phyloP scores from a whole-genome alignment of 2,113 vertebrate species.

The Ageneiosus marmoratus region DNA sequence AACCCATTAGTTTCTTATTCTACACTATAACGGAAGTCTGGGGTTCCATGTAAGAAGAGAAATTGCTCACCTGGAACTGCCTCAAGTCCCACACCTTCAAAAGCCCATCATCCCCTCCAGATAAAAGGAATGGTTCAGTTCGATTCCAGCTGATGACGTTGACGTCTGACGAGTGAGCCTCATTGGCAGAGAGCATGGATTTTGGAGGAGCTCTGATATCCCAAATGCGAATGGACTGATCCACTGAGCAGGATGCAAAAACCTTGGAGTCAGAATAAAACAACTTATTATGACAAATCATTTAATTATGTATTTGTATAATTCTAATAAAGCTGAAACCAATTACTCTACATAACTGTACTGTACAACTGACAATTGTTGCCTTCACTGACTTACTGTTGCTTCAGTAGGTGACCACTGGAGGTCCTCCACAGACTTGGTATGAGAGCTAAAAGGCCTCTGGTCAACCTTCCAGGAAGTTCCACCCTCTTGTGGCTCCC shows the following conservation, averaged over 20 bases:
- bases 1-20: neutral
- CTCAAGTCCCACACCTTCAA: slow-evolving; percentile 89
- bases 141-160: slow-evolving; percentile 90
- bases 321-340: neutral
- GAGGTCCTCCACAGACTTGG: slow-evolving; percentile 85
- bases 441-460: slow-evolving; percentile 84
- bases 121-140: slow-evolving; percentile 85
- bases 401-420: slow-evolving; percentile 92
- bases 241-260: slow-evolving; percentile 87
- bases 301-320: neutral
- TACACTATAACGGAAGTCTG: neutral
- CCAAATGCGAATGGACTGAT: slow-evolving; percentile 86
- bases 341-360: neutral
- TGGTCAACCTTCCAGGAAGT: slow-evolving; percentile 85
- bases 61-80: slow-evolving; percentile 80
- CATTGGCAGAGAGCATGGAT: slow-evolving; percentile 82
- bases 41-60: neutral
- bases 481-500: slow-evolving; percentile 83
- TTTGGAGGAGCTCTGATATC: slow-evolving; percentile 82
- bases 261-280: slow-evolving; percentile 69
- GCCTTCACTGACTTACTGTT: slow-evolving; percentile 71
- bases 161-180: slow-evolving; percentile 81
- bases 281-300: neutral
- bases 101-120: slow-evolving; percentile 84
- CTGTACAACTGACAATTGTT: too few species aligned